These are phyloP conservation scores for Polypterus bichir DNA, from an alignment of 2,113 vertebrate genomes.

Conservation along the genomic window DNA sequence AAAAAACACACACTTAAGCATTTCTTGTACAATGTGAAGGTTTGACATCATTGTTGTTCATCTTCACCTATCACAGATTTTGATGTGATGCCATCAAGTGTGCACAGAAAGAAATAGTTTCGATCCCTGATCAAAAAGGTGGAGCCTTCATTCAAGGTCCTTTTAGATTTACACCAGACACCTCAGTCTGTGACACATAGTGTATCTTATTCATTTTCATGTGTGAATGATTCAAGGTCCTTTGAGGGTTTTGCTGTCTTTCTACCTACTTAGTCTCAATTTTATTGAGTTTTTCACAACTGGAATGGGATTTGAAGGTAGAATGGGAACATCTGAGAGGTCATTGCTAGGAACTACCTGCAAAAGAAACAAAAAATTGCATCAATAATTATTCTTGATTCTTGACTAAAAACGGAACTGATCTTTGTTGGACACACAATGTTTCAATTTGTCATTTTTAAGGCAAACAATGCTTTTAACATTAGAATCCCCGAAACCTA, in stretches of 20 bases:
- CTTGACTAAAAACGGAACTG: too few relatives aligned
- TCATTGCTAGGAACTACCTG: slow-evolving; percentile 50
- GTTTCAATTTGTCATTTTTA: too few relatives aligned
- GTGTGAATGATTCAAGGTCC: not conserved
- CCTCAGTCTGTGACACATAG: not conserved
- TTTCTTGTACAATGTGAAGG: slow-evolving; percentile 15
- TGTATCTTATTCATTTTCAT: not conserved
- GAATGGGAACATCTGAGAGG: slow-evolving; percentile 50
- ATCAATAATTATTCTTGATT: too few relatives aligned
- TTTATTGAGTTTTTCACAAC: slow-evolving; percentile 71
- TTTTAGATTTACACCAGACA: not conserved
- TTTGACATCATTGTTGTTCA: slow-evolving; percentile 21
- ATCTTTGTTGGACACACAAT: too few relatives aligned
- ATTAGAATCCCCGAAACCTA: too few relatives aligned
- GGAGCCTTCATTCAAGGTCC: not conserved
- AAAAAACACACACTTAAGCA: slow-evolving; percentile 6
- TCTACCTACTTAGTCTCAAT: slow-evolving; percentile 63
- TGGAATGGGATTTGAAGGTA: slow-evolving; percentile 55
- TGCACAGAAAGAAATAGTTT: slow-evolving; percentile 32
- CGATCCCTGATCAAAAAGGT: slow-evolving; percentile 39
- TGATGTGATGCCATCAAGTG: slow-evolving; percentile 20
- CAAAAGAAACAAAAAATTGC: slow-evolving; percentile 17
- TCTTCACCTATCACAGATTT: slow-evolving; percentile 12
- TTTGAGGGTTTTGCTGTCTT: slow-evolving; percentile 19
- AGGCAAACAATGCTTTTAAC: too few relatives aligned